Evolutionary conservation across 1,140 invertebrate species (phyloP).

Genomic region (Trialeurodes vaporariorum): DNA sequence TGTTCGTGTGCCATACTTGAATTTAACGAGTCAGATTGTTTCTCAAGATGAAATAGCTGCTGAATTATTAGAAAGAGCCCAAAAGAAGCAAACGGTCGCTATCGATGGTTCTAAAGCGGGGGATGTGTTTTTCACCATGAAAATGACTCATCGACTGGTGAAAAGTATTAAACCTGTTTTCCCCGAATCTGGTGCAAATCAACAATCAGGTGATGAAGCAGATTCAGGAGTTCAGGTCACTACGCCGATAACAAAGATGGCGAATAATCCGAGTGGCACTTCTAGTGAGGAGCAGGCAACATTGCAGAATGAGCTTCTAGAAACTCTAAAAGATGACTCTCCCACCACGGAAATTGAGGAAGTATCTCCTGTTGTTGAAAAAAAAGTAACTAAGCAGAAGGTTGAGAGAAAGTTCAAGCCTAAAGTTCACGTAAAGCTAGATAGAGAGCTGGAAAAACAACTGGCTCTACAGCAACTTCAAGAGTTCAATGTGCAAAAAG

Average conservation of each 20-base stretch:
- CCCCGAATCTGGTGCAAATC: not conserved
- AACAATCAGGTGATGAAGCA: too few species aligned
- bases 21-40: conserved; percentile 38
- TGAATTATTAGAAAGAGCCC: conserved; percentile 35
- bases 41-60: conserved; percentile 37
- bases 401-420: conserved; percentile 12
- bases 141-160: conserved; percentile 37
- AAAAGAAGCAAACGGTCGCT: conserved; percentile 22
- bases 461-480: conserved; percentile 41
- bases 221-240: not conserved
- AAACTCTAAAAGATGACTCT: not conserved
- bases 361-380: not conserved
- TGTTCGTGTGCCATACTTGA: conserved; percentile 36
- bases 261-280: not conserved
- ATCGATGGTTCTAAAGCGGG: conserved; percentile 30
- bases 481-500: conserved; percentile 31
- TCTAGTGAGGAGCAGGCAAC: not conserved
- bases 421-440: conserved; percentile 27
- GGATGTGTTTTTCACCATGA: conserved; percentile 39
- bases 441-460: conserved; percentile 37
- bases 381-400: not conserved
- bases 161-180: conserved; percentile 29
- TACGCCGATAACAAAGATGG: not conserved
- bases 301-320: not conserved
- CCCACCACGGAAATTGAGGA: not conserved